Evolutionary conservation across 2,797 vertebrate species (phyloP).

Genomic region (Hephaestus fuliginosus): DNA sequence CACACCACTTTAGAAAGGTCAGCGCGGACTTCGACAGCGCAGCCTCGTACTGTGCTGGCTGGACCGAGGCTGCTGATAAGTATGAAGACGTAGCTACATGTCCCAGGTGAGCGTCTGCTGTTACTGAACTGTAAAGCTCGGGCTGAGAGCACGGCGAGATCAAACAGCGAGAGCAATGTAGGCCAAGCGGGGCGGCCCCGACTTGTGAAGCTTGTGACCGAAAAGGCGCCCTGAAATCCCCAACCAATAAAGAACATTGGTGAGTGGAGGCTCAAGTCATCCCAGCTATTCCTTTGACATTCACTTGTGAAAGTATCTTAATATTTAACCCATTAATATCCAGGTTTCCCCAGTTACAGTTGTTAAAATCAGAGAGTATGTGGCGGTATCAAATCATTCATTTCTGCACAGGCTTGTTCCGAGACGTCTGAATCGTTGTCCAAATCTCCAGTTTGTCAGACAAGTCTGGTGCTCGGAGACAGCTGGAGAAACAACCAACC

Average conservation of each 20-base stretch:
- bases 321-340: conserved; percentile 2
- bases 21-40: conserved; percentile 43
- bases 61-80: conserved; percentile 53
- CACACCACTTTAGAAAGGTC: conserved; percentile 74
- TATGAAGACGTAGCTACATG: conserved; percentile 36
- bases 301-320: neutral
- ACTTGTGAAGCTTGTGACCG: conserved; percentile 24
- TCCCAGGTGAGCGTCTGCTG: conserved; percentile 51
- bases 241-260: conserved; percentile 32
- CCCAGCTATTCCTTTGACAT: conserved; percentile 1
- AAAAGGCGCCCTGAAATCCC: conserved; percentile 48
- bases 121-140: conserved; percentile 47
- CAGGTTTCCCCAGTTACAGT: neutral
- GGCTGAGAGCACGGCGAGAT: conserved; percentile 40
- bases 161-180: conserved; percentile 36
- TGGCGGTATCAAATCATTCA: conserved; percentile 1
- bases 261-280: neutral
- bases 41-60: conserved; percentile 31
- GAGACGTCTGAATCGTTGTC: neutral
- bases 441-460: neutral
- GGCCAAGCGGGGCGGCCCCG: conserved; percentile 15
- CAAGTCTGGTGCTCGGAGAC: neutral
- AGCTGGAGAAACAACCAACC: no score
- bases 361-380: neutral
- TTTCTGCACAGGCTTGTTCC: neutral